Base-by-base conservation (phyloP, 2,797 vertebrate species). In the Takifugu ocellatus region DNA sequence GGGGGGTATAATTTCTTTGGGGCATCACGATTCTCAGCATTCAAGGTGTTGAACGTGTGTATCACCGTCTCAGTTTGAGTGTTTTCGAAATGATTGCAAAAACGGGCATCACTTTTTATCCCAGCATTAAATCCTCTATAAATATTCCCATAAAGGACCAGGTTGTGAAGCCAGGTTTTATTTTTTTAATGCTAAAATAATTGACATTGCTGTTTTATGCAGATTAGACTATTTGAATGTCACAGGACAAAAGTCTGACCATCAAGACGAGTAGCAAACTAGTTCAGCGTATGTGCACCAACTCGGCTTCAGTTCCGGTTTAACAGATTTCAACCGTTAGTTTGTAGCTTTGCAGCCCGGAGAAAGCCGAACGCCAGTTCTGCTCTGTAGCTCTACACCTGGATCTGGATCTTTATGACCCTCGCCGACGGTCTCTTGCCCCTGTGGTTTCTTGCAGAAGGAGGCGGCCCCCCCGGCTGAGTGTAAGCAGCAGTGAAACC, bases 401-500 rank as follows among this genome's bases (percentile, higher is more conserved):
- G n/a, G n/a, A n/a, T n/a, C n/a, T n/a, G n/a, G n/a, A n/a, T n/a
- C n/a, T 21, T 21, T 1, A 4, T 29, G 4, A 7, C 27, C 27
- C 27, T 29, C 27, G 7, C 27, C 10, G 14, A 39, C 36, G 12
- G 1, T 39, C 47, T 33, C 25, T n/a, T 42, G 5, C 46, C 36
- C 2, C 33, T 79, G 36, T 84, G 61, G 25, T 79, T 67, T 86
- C 78, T 87, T 91, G 63, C 95, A 98, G 97, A 98, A 99, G 92
- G 97, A 97, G 85, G 92, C 93, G 85, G 94, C 93, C 75, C 95
- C 95, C 67, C 91, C 92, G 90, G 94, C 95, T 80, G 97, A 98
- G 90, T 98, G 96, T 92, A 98, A 97, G 90, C 95, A 98, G 87
- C 97, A 99, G 93, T 98, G 95, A 99, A 93, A 89, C 84, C 88